Percentiles rank a stretch among this genome's conserved stretches.
These are phyloP conservation scores for Dolomedes plantarius DNA, from an alignment of 2,888 invertebrate genomes.

Conservation along the genomic window DNA sequence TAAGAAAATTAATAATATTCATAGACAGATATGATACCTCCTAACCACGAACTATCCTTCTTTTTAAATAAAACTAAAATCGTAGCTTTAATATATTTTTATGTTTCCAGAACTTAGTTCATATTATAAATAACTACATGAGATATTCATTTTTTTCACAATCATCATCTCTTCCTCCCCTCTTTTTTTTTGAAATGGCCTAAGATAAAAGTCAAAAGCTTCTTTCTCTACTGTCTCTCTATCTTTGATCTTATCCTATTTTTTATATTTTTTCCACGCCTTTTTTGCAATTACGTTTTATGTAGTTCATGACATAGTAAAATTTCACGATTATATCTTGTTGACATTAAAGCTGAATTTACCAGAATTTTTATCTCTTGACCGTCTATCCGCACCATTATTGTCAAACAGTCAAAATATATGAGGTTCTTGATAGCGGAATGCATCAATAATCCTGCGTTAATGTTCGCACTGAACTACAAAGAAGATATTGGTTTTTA, in stretches of 20 bases:
- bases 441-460: neutral
- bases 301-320: neutral
- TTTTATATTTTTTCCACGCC: neutral
- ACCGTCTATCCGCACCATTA: neutral
- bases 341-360: conserved; percentile 2
- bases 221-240: neutral
- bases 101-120: no score
- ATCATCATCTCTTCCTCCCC: no score
- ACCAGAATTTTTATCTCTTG: neutral
- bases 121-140: no score
- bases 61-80: no score
- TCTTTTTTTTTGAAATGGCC: conserved; percentile 29
- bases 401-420: conserved; percentile 2
- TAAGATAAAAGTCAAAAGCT: neutral
- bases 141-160: no score
- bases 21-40: no score
- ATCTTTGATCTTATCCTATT: neutral
- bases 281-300: conserved; percentile 6
- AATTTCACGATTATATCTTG: conserved; percentile 16
- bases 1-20: no score
- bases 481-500: conserved; percentile 19
- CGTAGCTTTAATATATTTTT: no score
- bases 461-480: conserved; percentile 4
- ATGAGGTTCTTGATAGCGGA: neutral
- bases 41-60: no score